These are phyloP conservation scores for Lophochroa leadbeateri DNA, from an alignment of 2,113 vertebrate genomes.

Conservation along the genomic window DNA sequence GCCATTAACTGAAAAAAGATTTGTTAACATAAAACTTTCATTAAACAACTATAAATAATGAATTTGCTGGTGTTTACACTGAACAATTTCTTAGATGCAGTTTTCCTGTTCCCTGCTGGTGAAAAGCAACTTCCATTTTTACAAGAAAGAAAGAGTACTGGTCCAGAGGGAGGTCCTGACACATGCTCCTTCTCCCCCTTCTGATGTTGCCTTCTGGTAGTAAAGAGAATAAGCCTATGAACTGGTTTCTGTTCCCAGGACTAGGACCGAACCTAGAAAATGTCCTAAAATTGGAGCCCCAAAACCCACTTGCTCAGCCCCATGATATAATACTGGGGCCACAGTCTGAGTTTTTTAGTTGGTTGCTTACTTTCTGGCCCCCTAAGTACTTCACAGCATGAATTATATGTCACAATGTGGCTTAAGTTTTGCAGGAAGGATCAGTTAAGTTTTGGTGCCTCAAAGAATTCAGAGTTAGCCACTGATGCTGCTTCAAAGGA, in stretches of 20 bases:
- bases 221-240: background rate
- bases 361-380: background rate
- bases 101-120: background rate
- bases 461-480: rapidly evolving
- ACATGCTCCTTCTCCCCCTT: rapidly evolving
- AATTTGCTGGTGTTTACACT: conserved; percentile 24
- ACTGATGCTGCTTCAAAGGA: rapidly evolving
- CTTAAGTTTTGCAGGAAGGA: background rate
- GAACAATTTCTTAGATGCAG: background rate
- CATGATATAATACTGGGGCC: background rate
- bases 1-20: background rate
- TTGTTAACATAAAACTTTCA: conserved; percentile 51
- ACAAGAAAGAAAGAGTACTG: background rate
- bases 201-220: background rate
- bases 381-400: background rate
- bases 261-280: background rate
- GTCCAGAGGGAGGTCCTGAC: background rate
- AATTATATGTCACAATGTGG: background rate
- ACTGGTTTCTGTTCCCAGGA: background rate
- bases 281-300: background rate
- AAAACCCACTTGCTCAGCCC: background rate
- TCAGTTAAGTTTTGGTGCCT: background rate
- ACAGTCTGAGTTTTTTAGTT: background rate
- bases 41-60: conserved; percentile 49
- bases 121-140: background rate